Evolutionary conservation across 2,888 invertebrate genomes (phyloP), one percentile per base, ranked within the genome.

Genomic region (Coronaproctus castanopsis): DNA sequence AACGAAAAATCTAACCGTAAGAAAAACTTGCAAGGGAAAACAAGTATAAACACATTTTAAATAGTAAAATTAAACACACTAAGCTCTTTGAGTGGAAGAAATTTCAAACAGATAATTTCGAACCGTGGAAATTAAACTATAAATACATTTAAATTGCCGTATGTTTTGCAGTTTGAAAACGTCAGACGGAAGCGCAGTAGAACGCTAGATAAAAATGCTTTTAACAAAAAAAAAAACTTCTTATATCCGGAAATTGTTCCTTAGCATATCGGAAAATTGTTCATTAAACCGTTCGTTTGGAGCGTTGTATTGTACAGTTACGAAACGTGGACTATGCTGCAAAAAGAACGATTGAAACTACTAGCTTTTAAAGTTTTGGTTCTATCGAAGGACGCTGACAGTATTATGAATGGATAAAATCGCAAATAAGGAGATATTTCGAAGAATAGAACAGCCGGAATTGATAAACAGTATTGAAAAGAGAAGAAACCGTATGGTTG

Each of bases 121-220:
- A n/a, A n/a, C n/a, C n/a, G n/a, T n/a, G n/a, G n/a, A n/a, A n/a
- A 52, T n/a, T n/a, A n/a, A n/a, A n/a, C n/a, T n/a, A n/a, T n/a
- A 21, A 22, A 14, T n/a, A 53, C n/a, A 53, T 53, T 53, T n/a
- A 22, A 22, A 10, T 21, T 22, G 18, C 21, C 21, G 23, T 53
- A 53, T 53, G 22, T 54, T 55, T 2, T 19, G 18, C 2, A 2
- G 24, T 50, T 18, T 10, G 1, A n/a, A 36, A 54, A 60, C 60
- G 54, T 60, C 57, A 3, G 57, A 57, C 14, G 50, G 54, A 57
- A 57, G 57, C 5, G 14, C 8, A 36, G 36, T 5, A 14, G 5
- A 36, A 14, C 5, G 36, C 14, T 8, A 36, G 36, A 5, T 36
- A 36, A 36, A 36, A 36, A 5, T 36, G 36, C 36, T 36, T 36